Conservation (phyloP, 2,888 invertebrate species). For the Ormyrus labotus region DNA sequence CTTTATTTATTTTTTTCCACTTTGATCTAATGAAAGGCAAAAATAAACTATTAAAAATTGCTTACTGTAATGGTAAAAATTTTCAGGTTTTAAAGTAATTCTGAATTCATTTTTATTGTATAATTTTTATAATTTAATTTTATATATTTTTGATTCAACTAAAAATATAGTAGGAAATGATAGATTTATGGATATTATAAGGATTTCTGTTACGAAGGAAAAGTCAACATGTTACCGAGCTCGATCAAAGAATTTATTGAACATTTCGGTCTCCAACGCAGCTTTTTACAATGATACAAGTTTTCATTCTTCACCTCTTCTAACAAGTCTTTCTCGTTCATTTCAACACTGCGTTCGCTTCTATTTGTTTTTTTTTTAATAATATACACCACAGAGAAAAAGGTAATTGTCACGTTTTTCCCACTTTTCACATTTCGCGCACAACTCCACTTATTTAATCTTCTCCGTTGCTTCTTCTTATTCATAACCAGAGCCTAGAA, state of each 20-base stretch:
- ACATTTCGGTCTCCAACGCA: constrained; percentile 64
- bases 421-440: constrained; percentile 10
- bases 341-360: constrained; percentile 22
- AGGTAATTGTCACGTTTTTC: constrained; percentile 39
- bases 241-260: constrained; percentile 70
- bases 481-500: constrained; percentile 36
- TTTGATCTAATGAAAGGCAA: too few species aligned
- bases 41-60: too few species aligned
- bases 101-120: too few species aligned
- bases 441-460: not conserved
- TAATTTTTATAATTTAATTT: too few species aligned
- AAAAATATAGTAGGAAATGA: too few species aligned
- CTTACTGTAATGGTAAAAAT: too few species aligned
- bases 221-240: constrained; percentile 52
- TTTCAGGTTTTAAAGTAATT: too few species aligned
- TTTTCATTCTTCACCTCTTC: constrained; percentile 46
- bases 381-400: constrained; percentile 53
- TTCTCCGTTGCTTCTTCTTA: not conserved
- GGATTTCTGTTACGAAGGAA: not conserved
- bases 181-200: too few species aligned
- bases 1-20: too few species aligned
- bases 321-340: not conserved
- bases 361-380: constrained; percentile 38
- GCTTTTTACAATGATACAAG: constrained; percentile 68
- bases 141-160: too few species aligned